Evolutionary conservation across 2,113 vertebrate species (phyloP).

Genomic region (Climacteris rufus): DNA sequence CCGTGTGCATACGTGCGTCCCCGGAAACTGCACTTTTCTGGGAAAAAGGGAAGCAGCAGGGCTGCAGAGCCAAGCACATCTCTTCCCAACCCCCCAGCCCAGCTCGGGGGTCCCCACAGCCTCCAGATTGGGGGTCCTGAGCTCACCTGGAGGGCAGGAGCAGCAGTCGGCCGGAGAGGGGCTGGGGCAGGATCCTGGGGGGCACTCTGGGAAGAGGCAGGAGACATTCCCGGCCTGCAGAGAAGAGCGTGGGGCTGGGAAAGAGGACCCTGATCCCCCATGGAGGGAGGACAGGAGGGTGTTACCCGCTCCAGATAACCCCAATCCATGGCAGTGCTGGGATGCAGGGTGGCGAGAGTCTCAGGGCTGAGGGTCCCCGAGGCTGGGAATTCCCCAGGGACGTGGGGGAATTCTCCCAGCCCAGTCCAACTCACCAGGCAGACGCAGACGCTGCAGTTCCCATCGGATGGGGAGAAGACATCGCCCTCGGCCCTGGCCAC

Average conservation of each 20-base stretch:
- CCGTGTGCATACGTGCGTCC: slow-evolving; percentile 60
- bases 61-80: not conserved
- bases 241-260: not conserved
- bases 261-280: not conserved
- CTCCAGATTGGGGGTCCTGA: not conserved
- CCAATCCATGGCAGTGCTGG: not conserved
- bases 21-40: slow-evolving; percentile 71
- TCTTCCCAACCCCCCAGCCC: too few relatives aligned
- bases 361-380: not conserved
- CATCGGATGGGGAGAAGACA: slow-evolving; percentile 63
- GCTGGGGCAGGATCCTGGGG: slow-evolving; percentile 58
- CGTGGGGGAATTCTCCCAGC: not conserved
- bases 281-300: not conserved
- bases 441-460: slow-evolving; percentile 76
- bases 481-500: slow-evolving; percentile 67
- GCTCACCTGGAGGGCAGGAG: slow-evolving; percentile 67
- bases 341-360: not conserved
- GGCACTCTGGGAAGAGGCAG: slow-evolving; percentile 74
- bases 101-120: accelerated
- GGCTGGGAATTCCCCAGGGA: not conserved
- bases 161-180: slow-evolving; percentile 61
- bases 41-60: not conserved
- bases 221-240: slow-evolving; percentile 74
- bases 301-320: accelerated
- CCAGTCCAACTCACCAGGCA: slow-evolving; percentile 71